Conservation (phyloP, 2,113 vertebrate genomes). For the Mirounga angustirostris region DNA sequence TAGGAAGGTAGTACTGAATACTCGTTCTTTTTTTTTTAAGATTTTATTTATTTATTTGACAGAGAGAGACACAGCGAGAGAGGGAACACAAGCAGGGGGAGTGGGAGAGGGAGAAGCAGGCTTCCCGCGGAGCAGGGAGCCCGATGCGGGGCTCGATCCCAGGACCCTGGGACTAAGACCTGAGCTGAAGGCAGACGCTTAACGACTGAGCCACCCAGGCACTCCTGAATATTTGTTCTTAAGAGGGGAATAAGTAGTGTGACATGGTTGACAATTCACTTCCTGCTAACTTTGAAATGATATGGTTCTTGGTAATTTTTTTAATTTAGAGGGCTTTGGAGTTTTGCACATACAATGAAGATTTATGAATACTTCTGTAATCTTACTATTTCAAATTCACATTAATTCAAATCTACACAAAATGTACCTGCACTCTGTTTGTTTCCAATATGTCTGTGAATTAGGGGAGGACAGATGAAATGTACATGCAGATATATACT, state of each 20-base stretch:
- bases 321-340: not conserved
- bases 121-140: too few relatives aligned
- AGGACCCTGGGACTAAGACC: too few relatives aligned
- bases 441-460: not conserved
- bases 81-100: too few relatives aligned
- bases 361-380: not conserved
- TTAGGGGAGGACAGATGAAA: not conserved
- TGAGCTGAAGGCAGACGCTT: too few relatives aligned
- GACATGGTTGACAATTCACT: not conserved
- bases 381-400: not conserved
- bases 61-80: too few relatives aligned
- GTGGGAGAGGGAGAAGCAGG: too few relatives aligned
- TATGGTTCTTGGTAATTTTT: not conserved
- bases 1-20: too few relatives aligned
- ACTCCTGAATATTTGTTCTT: too few relatives aligned
- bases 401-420: not conserved
- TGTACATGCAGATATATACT: not conserved
- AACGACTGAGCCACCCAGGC: too few relatives aligned
- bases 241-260: fast-evolving
- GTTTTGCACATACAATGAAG: not conserved
- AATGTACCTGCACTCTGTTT: not conserved
- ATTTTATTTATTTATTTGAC: too few relatives aligned
- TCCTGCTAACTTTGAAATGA: not conserved
- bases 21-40: too few relatives aligned
- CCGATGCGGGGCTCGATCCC: too few relatives aligned